These are phyloP conservation scores for Arnoldichthys spilopterus DNA, from an alignment of 2,797 vertebrate species.

Conservation along the genomic window DNA sequence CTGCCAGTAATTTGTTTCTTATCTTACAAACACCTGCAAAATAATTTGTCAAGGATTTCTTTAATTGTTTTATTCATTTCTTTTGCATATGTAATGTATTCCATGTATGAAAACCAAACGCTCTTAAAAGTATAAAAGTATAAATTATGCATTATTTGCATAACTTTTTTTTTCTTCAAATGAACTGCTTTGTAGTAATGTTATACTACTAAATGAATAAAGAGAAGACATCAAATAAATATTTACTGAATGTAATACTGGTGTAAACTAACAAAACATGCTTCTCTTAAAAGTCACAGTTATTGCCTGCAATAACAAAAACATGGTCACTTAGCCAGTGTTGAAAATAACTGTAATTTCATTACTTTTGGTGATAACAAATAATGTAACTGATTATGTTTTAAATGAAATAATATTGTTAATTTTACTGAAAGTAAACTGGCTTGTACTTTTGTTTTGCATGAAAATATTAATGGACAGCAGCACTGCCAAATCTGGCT, in stretches of 20 bases:
- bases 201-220: not conserved
- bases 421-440: too few species aligned
- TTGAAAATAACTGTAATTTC: too few species aligned
- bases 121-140: not conserved
- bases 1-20: slow-evolving; percentile 1
- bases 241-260: not conserved
- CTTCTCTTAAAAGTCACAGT: not conserved
- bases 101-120: not conserved
- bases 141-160: not conserved
- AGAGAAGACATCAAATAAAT: not conserved
- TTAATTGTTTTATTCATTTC: slow-evolving; percentile 38
- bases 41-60: slow-evolving; percentile 25
- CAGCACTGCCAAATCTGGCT: too few species aligned
- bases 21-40: slow-evolving; percentile 35
- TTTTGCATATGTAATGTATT: slow-evolving; percentile 11
- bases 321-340: too few species aligned
- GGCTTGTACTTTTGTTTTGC: too few species aligned
- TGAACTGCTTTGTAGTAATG: not conserved
- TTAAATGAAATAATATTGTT: too few species aligned
- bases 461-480: too few species aligned
- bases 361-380: too few species aligned
- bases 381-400: too few species aligned
- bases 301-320: not conserved
- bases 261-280: not conserved
- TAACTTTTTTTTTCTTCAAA: not conserved